Conservation (phyloP, 2,797 vertebrate species). For the Sylvilagus floridanus region DNA sequence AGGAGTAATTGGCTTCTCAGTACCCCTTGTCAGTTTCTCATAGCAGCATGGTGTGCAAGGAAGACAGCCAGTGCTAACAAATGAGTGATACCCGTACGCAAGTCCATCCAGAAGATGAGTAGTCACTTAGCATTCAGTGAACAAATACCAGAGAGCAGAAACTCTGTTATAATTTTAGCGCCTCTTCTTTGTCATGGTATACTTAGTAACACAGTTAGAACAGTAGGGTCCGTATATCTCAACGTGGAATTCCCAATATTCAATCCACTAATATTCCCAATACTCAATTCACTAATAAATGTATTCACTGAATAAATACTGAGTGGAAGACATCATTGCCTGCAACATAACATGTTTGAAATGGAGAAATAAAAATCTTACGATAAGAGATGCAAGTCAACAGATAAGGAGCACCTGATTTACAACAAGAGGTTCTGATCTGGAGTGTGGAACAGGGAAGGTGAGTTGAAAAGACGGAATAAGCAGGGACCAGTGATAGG, state of each 20-base stretch:
- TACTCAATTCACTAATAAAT: slow-evolving; percentile 35
- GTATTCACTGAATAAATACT: slow-evolving; percentile 50
- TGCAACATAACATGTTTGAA: slow-evolving; percentile 51
- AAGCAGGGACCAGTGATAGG: neutral
- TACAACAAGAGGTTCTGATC: slow-evolving; percentile 62
- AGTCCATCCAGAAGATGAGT: neutral
- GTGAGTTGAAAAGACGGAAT: neutral
- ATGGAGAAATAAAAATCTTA: slow-evolving; percentile 31
- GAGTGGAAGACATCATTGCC: neutral
- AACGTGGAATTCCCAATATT: slow-evolving; percentile 64
- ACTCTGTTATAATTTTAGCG: slow-evolving; percentile 63
- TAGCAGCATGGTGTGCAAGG: slow-evolving; percentile 63
- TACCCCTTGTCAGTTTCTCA: slow-evolving; percentile 31
- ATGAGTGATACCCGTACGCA: neutral
- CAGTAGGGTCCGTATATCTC: neutral
- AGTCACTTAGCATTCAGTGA: slow-evolving; percentile 27
- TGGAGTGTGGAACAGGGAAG: slow-evolving; percentile 35
- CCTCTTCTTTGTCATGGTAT: slow-evolving; percentile 51
- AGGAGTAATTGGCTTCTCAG: neutral
- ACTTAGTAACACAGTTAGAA: slow-evolving; percentile 51
- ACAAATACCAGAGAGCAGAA: slow-evolving; percentile 66
- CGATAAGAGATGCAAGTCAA: neutral
- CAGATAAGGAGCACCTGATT: neutral
- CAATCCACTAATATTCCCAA: slow-evolving; percentile 55
- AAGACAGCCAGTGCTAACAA: slow-evolving; percentile 51